Percentiles rank a stretch among this genome's conserved stretches.
Conservation (phyloP, 2,888 invertebrate genomes). For the Parelbella ahira region DNA sequence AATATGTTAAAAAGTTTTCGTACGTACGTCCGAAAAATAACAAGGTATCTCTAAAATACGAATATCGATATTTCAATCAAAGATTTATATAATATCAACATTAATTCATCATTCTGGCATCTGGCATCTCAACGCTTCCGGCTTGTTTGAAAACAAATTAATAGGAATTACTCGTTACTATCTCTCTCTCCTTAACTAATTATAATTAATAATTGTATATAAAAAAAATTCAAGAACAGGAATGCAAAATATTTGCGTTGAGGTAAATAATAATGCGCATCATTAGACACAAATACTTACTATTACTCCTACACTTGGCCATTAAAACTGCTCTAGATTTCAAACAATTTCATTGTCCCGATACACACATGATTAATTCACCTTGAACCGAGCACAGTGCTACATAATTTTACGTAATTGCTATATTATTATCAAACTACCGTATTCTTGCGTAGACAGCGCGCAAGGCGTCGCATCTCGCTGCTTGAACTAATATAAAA, state of each 20-base stretch:
- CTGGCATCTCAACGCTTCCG: background rate
- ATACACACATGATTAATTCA: conserved; percentile 47
- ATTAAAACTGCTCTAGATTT: conserved; percentile 6
- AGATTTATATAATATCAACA: conserved; percentile 5
- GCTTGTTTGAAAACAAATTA: background rate
- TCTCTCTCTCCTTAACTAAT: background rate
- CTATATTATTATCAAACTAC: conserved; percentile 75
- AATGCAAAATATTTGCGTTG: too few relatives aligned
- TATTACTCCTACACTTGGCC: background rate
- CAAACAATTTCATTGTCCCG: conserved; percentile 28
- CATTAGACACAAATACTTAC: background rate
- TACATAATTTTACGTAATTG: conserved; percentile 74
- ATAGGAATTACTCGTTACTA: too few relatives aligned
- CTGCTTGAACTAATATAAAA: conserved; percentile 71
- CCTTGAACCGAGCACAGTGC: conserved; percentile 63
- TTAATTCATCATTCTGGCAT: background rate
- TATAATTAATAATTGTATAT: too few relatives aligned
- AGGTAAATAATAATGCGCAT: background rate
- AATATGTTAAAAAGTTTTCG: conserved; percentile 10
- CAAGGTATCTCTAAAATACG: conserved; percentile 4
- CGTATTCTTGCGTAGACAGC: conserved; percentile 70
- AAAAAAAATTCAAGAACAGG: too few relatives aligned
- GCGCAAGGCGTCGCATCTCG: conserved; percentile 62
- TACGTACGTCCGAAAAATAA: conserved; percentile 7
- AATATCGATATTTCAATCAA: background rate